Conservation (phyloP, 2,888 invertebrate species). For the Drosophila barbarae region DNA sequence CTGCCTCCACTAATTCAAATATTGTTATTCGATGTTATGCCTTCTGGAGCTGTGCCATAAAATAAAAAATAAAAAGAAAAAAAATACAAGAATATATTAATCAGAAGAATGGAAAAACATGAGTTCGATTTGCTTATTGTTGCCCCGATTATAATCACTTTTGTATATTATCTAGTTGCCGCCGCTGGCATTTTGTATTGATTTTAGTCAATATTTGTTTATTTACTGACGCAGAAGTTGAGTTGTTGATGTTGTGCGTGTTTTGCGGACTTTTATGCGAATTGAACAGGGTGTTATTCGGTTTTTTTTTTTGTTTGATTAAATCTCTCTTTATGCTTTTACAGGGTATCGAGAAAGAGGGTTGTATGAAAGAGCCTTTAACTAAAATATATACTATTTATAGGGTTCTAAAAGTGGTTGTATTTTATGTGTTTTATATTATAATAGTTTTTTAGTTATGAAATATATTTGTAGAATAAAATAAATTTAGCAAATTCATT, state of each 20-base stretch:
- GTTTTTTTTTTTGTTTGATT: neutral
- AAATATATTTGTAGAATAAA: no score
- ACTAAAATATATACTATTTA: neutral
- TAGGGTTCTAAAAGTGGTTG: no score
- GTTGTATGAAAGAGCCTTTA: neutral
- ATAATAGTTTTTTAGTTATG: no score
- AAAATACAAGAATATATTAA: constrained; percentile 37
- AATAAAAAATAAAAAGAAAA: constrained; percentile 27
- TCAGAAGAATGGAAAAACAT: constrained; percentile 23
- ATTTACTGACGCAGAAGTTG: constrained; percentile 61
- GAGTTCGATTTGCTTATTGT: constrained; percentile 26
- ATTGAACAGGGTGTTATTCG: constrained; percentile 32
- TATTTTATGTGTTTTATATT: no score
- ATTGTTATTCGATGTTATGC: constrained; percentile 50
- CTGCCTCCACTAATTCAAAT: constrained; percentile 53
- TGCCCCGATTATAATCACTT: constrained; percentile 41
- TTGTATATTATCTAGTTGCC: constrained; percentile 44
- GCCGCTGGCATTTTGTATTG: constrained; percentile 52
- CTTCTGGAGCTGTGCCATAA: constrained; percentile 40
- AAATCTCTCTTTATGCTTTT: neutral
- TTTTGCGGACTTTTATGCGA: constrained; percentile 34
- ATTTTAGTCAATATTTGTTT: constrained; percentile 70
- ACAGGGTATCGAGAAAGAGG: neutral
- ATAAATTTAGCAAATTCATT: no score
- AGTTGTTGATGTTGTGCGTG: constrained; percentile 43